phyloP scores from a whole-genome alignment of 2,888 invertebrate species.

The Cephus nigrinus region DNA sequence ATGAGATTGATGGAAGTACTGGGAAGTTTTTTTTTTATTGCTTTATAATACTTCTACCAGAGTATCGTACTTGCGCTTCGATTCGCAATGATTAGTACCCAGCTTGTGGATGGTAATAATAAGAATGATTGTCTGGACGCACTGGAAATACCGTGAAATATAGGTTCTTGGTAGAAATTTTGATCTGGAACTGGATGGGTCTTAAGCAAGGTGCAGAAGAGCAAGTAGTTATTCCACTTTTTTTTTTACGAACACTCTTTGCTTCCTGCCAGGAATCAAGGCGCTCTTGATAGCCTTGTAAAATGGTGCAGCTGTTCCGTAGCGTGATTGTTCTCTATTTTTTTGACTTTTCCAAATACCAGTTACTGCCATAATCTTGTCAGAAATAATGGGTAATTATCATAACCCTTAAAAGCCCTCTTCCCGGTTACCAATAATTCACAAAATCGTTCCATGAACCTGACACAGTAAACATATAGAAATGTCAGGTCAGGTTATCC shows the following conservation, averaged over 20 bases:
- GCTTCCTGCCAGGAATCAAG: background rate
- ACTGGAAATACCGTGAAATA: background rate
- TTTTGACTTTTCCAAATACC: background rate
- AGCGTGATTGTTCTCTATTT: background rate
- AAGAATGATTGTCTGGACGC: background rate
- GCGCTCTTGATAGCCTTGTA: background rate
- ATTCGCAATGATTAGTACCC: background rate
- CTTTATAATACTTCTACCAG: background rate
- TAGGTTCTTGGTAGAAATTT: background rate
- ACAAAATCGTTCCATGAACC: background rate
- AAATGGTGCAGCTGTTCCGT: conserved; percentile 7
- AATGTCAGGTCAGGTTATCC: background rate
- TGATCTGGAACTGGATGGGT: background rate
- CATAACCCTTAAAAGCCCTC: background rate
- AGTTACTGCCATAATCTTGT: background rate
- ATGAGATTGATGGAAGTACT: background rate
- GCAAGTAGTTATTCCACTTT: background rate
- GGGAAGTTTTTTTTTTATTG: background rate
- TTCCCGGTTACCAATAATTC: background rate
- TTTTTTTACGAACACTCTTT: background rate
- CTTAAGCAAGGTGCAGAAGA: background rate
- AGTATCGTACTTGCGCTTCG: background rate
- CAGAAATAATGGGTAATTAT: background rate
- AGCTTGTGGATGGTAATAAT: background rate
- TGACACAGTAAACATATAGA: background rate